Percentiles rank a stretch among this genome's conserved stretches.
Conservation (phyloP, 1,140 invertebrate genomes). For the Zophobas morio region DNA sequence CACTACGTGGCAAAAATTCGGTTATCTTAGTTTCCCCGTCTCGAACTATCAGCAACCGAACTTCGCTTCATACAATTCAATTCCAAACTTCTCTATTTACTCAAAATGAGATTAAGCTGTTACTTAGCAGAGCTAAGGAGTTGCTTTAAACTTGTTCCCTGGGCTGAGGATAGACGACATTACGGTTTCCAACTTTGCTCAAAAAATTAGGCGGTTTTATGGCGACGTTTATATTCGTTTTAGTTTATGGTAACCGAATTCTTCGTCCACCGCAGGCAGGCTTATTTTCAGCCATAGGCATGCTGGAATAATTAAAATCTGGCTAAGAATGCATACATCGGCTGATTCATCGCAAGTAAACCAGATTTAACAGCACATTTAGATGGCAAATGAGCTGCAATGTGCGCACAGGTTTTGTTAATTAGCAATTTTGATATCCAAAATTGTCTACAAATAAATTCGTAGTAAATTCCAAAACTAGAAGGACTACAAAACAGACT, state of each 20-base stretch:
- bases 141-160: constrained; percentile 38
- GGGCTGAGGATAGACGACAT: constrained; percentile 8
- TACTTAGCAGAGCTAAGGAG: constrained; percentile 40
- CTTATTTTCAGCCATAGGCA: constrained; percentile 28
- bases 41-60: constrained; percentile 39
- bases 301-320: constrained; percentile 45
- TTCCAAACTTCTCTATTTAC: constrained; percentile 47
- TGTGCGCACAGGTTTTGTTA: no score
- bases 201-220: constrained; percentile 40
- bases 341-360: constrained; percentile 4
- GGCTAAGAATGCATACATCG: constrained; percentile 12
- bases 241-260: constrained; percentile 34
- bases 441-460: no score
- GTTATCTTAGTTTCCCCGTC: constrained; percentile 41
- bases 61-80: constrained; percentile 39
- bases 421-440: no score
- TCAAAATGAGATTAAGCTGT: constrained; percentile 48
- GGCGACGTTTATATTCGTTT: constrained; percentile 27
- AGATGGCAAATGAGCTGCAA: no score
- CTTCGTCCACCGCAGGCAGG: constrained; percentile 28
- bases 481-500: no score
- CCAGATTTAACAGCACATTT: neutral
- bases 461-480: no score
- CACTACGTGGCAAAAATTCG: constrained; percentile 34
- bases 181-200: constrained; percentile 13